A percentile compares a stretch with the other conserved stretches of the same genome.
These are phyloP conservation scores for Sterna hirundo DNA, from an alignment of 2,113 vertebrate species.

Conservation along the genomic window DNA sequence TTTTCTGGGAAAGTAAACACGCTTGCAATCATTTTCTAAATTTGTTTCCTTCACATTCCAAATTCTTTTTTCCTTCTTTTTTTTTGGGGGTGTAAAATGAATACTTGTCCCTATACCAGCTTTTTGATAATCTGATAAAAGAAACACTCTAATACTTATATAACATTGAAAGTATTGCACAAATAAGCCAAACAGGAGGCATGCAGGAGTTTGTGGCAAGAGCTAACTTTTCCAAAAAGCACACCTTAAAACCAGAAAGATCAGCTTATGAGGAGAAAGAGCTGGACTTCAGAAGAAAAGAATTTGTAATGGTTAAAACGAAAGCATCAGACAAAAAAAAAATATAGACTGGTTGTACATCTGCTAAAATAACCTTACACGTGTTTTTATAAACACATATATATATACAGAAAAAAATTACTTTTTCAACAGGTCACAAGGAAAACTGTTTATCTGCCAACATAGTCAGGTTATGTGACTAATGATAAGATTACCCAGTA, in stretches of 20 bases:
- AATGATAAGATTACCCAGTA: not conserved
- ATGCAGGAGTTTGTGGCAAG: not conserved
- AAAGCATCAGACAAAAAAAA: not conserved
- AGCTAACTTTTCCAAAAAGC: not conserved
- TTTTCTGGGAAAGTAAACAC: not conserved
- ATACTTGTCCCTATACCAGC: not conserved
- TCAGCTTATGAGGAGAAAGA: not conserved
- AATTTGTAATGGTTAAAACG: not conserved
- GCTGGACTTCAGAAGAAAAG: not conserved
- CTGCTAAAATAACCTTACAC: not conserved
- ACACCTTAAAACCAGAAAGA: not conserved
- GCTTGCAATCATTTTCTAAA: not conserved
- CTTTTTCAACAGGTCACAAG: not conserved
- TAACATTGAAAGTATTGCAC: not conserved
- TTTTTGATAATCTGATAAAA: not conserved
- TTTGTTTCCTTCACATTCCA: not conserved
- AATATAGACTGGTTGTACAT: fast-evolving
- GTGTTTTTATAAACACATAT: not conserved
- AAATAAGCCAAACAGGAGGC: not conserved
- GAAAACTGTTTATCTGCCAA: not conserved
- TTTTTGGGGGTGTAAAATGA: not conserved
- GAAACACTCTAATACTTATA: not conserved
- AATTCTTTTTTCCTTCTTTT: fast-evolving
- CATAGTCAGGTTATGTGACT: not conserved
- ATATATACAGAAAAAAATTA: not conserved